phyloP scores from a whole-genome alignment of 1,140 invertebrate genomes.

The Limonius californicus region DNA sequence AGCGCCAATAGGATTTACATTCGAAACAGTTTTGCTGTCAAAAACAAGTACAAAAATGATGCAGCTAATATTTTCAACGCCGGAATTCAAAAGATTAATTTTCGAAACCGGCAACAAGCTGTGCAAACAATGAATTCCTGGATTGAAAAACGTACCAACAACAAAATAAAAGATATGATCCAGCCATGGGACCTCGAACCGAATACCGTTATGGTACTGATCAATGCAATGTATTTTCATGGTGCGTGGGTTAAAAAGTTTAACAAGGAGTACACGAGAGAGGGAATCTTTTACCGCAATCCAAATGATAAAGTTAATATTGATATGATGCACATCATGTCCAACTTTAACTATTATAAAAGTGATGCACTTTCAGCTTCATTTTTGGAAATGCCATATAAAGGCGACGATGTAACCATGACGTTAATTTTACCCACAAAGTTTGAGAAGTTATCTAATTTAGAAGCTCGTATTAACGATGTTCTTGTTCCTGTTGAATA shows the following conservation, averaged over 20 bases:
- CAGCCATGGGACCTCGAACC: too few species aligned
- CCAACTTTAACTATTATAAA: slow-evolving; percentile 47
- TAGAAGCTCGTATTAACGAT: slow-evolving; percentile 1
- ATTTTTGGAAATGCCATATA: slow-evolving; percentile 53
- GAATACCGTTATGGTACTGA: slow-evolving; percentile 33
- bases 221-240: too few species aligned
- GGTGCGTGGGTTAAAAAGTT: too few species aligned
- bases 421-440: slow-evolving; percentile 59
- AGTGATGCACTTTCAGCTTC: slow-evolving; percentile 48
- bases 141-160: too few species aligned
- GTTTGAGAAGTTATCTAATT: slow-evolving; percentile 47
- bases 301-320: slow-evolving; percentile 10
- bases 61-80: too few species aligned
- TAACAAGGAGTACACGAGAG: slow-evolving; percentile 22
- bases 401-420: slow-evolving; percentile 54
- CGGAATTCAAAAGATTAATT: too few species aligned
- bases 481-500: not conserved
- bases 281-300: slow-evolving; percentile 47
- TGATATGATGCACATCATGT: not conserved
- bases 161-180: too few species aligned
- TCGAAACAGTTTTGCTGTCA: too few species aligned
- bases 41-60: too few species aligned
- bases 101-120: too few species aligned
- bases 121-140: too few species aligned
- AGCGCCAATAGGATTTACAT: too few species aligned